phyloP scores from a whole-genome alignment of 2,888 invertebrate species.

The Bimastos eiseni region DNA sequence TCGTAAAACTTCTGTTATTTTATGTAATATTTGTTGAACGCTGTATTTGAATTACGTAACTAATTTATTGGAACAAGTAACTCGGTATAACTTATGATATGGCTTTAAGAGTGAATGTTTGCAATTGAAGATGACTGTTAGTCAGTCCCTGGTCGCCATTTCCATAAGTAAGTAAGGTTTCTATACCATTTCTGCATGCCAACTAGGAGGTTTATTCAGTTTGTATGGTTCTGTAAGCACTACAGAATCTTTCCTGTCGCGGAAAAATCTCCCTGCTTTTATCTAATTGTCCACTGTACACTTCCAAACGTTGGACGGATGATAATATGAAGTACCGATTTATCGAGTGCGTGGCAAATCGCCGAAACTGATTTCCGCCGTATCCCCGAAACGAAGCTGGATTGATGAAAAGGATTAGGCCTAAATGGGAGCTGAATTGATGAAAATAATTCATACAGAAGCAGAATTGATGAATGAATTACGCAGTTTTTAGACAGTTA shows the following conservation, averaged over 20 bases:
- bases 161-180: background rate
- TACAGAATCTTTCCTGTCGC: background rate
- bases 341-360: too few relatives aligned
- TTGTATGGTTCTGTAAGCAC: background rate
- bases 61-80: slow-evolving; percentile 7
- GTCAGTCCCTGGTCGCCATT: background rate
- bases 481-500: too few relatives aligned
- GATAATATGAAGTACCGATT: too few relatives aligned
- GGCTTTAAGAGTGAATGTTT: background rate
- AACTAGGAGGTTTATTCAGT: background rate
- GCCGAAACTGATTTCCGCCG: too few relatives aligned
- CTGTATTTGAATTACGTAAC: background rate
- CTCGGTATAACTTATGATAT: background rate
- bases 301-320: too few relatives aligned
- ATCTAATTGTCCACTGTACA: too few relatives aligned
- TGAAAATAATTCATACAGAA: too few relatives aligned
- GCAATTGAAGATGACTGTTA: background rate
- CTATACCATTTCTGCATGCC: background rate
- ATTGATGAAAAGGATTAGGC: too few relatives aligned
- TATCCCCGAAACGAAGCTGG: too few relatives aligned
- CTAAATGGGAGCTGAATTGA: too few relatives aligned
- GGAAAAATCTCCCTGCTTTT: background rate
- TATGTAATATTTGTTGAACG: background rate
- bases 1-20: background rate
- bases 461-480: too few relatives aligned